Conservation (phyloP, 2,797 vertebrate genomes). For the Gallinago stenura region DNA sequence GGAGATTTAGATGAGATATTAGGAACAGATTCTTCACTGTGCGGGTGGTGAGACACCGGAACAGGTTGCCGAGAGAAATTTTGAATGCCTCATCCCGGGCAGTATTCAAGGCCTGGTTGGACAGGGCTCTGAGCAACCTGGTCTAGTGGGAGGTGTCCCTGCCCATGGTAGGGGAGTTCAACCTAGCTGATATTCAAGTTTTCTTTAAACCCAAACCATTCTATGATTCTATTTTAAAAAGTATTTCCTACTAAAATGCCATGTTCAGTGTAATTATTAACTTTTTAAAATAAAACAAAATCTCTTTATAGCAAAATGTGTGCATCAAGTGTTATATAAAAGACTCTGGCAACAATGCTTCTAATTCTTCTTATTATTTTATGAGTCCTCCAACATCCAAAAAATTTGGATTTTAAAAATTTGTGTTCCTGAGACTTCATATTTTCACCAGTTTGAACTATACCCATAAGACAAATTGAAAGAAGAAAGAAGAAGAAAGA, state of each 20-base stretch:
- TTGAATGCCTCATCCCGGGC: background rate
- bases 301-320: background rate
- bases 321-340: background rate
- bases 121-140: background rate
- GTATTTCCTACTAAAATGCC: background rate
- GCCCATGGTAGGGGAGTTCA: background rate
- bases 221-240: background rate
- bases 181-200: background rate
- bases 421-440: background rate
- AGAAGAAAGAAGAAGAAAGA: background rate
- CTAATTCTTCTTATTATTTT: background rate
- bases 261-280: background rate
- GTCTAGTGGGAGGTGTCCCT: background rate
- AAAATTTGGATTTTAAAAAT: background rate
- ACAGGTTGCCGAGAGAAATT: background rate
- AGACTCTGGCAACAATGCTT: accelerated
- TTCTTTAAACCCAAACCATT: background rate
- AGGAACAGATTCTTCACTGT: background rate
- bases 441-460: background rate
- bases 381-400: background rate
- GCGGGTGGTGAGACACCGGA: background rate
- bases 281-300: background rate
- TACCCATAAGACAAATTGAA: background rate
- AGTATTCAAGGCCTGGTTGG: background rate
- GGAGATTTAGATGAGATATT: background rate